Conservation (phyloP, 1,140 invertebrate species). For the Aethina tumida region DNA sequence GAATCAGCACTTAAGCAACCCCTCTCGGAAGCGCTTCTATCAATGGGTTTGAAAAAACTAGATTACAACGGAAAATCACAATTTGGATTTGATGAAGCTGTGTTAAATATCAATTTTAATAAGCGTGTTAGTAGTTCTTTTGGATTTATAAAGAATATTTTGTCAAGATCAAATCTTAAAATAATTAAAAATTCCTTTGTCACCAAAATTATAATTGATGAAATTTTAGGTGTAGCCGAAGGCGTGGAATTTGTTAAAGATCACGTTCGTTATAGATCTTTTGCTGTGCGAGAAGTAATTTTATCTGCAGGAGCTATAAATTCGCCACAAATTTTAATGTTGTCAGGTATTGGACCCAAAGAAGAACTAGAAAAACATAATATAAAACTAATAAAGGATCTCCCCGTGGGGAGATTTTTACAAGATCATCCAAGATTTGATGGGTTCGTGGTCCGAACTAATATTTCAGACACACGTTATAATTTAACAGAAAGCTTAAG, state of each 20-base stretch:
- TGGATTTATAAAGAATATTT: conserved; percentile 37
- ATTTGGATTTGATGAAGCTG: conserved; percentile 54
- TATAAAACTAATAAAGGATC: conserved; percentile 4
- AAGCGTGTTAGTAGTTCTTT: conserved; percentile 42
- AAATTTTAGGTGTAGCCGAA: not conserved
- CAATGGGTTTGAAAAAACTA: conserved; percentile 41
- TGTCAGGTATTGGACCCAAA: conserved; percentile 11
- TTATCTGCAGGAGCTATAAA: conserved; percentile 13
- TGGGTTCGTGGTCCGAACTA: not conserved
- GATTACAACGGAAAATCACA: conserved; percentile 57
- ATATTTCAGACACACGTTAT: too few relatives aligned
- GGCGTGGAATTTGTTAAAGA: conserved; percentile 10
- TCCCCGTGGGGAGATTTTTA: conserved; percentile 10
- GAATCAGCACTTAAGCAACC: conserved; percentile 41
- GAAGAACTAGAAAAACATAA: conserved; percentile 7
- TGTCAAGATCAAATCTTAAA: conserved; percentile 8
- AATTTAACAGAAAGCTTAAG: too few relatives aligned
- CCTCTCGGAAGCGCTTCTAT: conserved; percentile 49
- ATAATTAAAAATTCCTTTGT: conserved; percentile 7
- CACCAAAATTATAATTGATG: conserved; percentile 6
- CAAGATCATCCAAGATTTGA: conserved; percentile 5
- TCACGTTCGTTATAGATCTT: conserved; percentile 3
- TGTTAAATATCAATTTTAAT: conserved; percentile 48
- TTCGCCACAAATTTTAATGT: conserved; percentile 12
- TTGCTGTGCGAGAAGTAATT: conserved; percentile 8